Percentiles rank a stretch among this genome's conserved stretches.
phyloP scores from a whole-genome alignment of 2,797 vertebrate species.

The Catamblyrhynchus diadema region DNA sequence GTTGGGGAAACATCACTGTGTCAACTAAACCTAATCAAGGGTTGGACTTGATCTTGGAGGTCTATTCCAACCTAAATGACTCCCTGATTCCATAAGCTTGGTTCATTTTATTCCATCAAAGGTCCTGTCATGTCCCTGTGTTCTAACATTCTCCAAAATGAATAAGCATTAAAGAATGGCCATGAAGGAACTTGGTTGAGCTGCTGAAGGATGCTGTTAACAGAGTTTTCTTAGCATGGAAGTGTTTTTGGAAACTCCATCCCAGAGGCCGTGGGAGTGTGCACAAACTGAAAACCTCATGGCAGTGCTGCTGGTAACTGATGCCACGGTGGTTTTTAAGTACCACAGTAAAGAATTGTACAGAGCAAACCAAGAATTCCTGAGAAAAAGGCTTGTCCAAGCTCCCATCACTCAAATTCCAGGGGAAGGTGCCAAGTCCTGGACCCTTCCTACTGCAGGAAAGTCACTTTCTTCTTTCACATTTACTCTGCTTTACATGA shows the following conservation, averaged over 20 bases:
- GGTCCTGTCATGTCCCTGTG: too few relatives aligned
- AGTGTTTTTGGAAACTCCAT: background rate
- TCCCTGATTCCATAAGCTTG: background rate
- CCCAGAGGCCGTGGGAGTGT: rapidly evolving
- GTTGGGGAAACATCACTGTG: rapidly evolving
- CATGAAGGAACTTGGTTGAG: background rate
- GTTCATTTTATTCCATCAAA: background rate
- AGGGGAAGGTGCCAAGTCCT: background rate
- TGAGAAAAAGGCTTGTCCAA: background rate
- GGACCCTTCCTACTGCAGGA: background rate
- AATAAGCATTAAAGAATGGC: background rate
- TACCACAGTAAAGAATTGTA: rapidly evolving
- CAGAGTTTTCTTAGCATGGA: background rate
- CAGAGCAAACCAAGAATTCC: background rate
- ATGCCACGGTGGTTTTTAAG: rapidly evolving
- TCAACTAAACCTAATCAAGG: background rate
- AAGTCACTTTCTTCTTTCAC: background rate
- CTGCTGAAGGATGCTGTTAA: background rate
- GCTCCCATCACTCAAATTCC: background rate
- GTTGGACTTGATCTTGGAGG: background rate
- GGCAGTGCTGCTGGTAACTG: background rate
- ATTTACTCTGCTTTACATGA: background rate
- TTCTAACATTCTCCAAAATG: background rate
- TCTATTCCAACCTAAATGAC: background rate
- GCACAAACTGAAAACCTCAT: background rate